phyloP scores from a whole-genome alignment of 2,113 vertebrate species.

The Oryctolagus cuniculus region mOryCun1.1 NC_091445.1:347001-347500 shows the following conservation, averaged over 20 bases:
- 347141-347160: slow-evolving; percentile 15
- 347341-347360: background rate
- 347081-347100: background rate
- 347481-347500: slow-evolving; percentile 6
- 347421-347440: slow-evolving; percentile 61
- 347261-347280: slow-evolving; percentile 49
- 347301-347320: slow-evolving; percentile 9
- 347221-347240: slow-evolving; percentile 46
- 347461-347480: slow-evolving; percentile 8
- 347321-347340: slow-evolving; percentile 71
- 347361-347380: background rate
- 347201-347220: background rate
- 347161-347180: slow-evolving; percentile 43
- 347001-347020: background rate
- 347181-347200: slow-evolving; percentile 36
- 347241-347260: background rate
- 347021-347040: slow-evolving; percentile 40
- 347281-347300: background rate
- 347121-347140: background rate
- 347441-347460: slow-evolving; percentile 30
- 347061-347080: background rate
- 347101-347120: background rate
- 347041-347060: background rate
- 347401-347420: slow-evolving; percentile 82
- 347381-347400: slow-evolving; percentile 61